Percentiles rank a stretch among this genome's conserved stretches.
phyloP scores from a whole-genome alignment of 2,113 vertebrate genomes.

The Tiliqua scincoides region DNA sequence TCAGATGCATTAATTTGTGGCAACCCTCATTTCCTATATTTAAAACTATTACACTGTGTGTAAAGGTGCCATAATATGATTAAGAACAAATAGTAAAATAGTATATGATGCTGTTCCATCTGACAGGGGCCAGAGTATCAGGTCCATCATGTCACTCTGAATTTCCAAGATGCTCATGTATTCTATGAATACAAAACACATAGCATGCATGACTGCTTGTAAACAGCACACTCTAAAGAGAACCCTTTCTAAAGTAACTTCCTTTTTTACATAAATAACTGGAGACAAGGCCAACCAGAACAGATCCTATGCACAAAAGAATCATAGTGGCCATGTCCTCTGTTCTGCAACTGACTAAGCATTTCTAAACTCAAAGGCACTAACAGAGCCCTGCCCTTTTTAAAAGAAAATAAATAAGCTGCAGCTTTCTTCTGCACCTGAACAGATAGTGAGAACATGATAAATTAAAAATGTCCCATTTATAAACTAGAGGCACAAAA shows the following conservation, averaged over 20 bases:
- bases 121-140: neutral
- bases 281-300: too few species aligned
- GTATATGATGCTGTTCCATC: neutral
- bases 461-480: too few species aligned
- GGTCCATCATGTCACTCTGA: neutral
- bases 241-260: neutral
- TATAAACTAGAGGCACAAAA: too few species aligned
- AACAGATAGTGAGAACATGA: too few species aligned
- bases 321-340: too few species aligned
- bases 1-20: slow-evolving; percentile 23
- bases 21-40: slow-evolving; percentile 24
- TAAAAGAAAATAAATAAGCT: too few species aligned
- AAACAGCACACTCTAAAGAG: neutral
- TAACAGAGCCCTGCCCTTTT: too few species aligned
- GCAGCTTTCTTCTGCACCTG: too few species aligned
- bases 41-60: neutral
- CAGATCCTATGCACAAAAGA: too few species aligned
- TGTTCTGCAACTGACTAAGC: too few species aligned
- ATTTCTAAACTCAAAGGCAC: too few species aligned
- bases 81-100: neutral
- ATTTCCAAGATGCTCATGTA: neutral
- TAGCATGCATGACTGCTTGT: too few species aligned
- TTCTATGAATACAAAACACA: neutral
- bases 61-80: neutral
- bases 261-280: neutral